Base-by-base conservation (phyloP, 1,140 invertebrate genomes). In the Andricus grossulariae region DNA sequence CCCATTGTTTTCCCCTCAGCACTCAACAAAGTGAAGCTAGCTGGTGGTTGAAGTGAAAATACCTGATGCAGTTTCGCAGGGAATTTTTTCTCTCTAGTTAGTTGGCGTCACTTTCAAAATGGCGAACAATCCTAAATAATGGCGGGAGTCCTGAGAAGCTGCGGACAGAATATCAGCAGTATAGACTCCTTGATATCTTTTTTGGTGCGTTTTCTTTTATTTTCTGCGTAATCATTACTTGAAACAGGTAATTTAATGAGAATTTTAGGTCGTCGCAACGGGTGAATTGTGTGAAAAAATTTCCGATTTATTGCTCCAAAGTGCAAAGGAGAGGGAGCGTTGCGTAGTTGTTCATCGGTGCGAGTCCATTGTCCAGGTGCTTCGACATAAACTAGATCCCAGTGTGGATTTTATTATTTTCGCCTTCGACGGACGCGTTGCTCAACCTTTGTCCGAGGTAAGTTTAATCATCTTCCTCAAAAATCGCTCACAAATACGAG, bases 381-480 rank as follows among this genome's bases (percentile, higher is more conserved):
- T 83, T 50, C 49, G 57, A n/a, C 66, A 49, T 0, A 82, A 82
- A n/a, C 55, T 82, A 7, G 75, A 85, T 72, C 49, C 89, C 7
- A 76, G 80, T 19, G 78, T 90, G 18, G 90, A 91, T 81, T 90
- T 88, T 73, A 81, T 91, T 78, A 84, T 91, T 76, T 89, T 91
- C 78, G 85, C 83, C 12, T 88, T 87, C 72, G 88, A 91, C 55
- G 85, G 83, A 21, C 80, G 82, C 77, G 57, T 81, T 1, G 51
- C n/a, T 3, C 78, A 87, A 16, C 80, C 80, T 7, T 76, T 90
- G 19, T 70, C 75, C 0, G 84, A 90, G 75, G 90, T 91, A 80
- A 85, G 75, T 79, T 21, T 45, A 55, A 7, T n/a, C 12, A 49
- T 73, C 25, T 66, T 73, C 12, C 50, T n/a, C 50, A 3, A 19